Evolutionary conservation across 2,797 vertebrate species (phyloP), one percentile per base, ranked within the genome.

Genomic region (Typhlichthys eigenmanni): DNA sequence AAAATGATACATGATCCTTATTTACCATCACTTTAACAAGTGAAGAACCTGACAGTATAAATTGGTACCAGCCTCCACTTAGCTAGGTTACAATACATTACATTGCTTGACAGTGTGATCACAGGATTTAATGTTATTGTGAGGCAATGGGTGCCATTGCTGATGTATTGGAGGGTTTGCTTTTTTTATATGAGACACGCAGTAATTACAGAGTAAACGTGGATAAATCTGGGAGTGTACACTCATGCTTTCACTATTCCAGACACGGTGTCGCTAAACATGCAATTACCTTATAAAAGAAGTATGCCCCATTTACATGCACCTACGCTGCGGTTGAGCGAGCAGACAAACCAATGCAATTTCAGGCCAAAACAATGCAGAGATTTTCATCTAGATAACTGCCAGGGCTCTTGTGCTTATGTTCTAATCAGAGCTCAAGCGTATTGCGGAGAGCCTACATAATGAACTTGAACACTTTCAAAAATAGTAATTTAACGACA

Each of bases 201-300:
- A 2, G 64, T 87, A 82, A 88, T 83, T 84, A 75, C 71, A 80
- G 76, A 73, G 76, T 53, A 63, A 29, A 48, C 57, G 43, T 52
- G 62, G 65, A 66, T 80, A 66, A 68, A 71, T 80, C 62, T 75
- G 60, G 29, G 62, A 61, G 57, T 71, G 63, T 62, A 71, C 69
- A 5, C 78, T 85, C 75, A 76, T 78, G 78, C 81, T 81, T 87
- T 87, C 75, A 78, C 85, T 88, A 48, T 80, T 75, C 77, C 73
- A 83, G 83, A 84, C 79, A 60, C 48, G 66, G 71, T 72, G 71
- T 49, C 69, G 13, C 76, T 58, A 62, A 84, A 86, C 81, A 61
- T 79, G 64, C 54, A 79, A 78, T 86, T 82, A 79, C 62, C 68
- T 66, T 72, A 70, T 76, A 72, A 83, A 73, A 78, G 64, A 73